Evolutionary conservation across 2,113 vertebrate genomes (phyloP).

Genomic region (Rynchops niger): DNA sequence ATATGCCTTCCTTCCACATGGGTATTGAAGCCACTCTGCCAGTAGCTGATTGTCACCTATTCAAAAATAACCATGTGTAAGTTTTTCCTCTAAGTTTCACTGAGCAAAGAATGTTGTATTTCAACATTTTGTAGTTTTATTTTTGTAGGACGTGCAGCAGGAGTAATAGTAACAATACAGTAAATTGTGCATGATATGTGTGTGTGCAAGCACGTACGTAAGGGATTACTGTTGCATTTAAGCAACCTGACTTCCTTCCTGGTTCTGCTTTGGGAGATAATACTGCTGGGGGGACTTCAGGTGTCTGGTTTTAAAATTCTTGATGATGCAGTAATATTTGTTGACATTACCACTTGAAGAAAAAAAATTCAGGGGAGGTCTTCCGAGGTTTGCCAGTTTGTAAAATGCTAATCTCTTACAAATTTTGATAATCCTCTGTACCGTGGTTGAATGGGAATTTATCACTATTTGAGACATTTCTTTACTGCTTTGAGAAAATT

Average conservation of each 20-base stretch:
- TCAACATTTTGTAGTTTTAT: background rate
- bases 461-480: background rate
- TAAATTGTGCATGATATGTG: accelerated
- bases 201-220: accelerated
- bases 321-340: background rate
- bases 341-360: background rate
- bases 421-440: background rate
- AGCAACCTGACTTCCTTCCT: background rate
- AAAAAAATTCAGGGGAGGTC: background rate
- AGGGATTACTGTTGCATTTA: background rate
- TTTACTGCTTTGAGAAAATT: background rate
- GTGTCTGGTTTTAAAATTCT: background rate
- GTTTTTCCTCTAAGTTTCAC: background rate
- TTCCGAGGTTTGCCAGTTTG: background rate
- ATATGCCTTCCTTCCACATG: background rate
- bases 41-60: background rate
- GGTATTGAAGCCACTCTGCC: background rate
- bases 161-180: background rate
- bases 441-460: background rate
- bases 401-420: background rate
- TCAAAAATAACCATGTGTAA: background rate
- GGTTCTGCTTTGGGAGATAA: background rate
- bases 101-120: background rate
- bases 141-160: background rate
- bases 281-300: background rate